Evolutionary conservation across 2,888 invertebrate genomes (phyloP).

Genomic region (Flexamia atlantica): DNA sequence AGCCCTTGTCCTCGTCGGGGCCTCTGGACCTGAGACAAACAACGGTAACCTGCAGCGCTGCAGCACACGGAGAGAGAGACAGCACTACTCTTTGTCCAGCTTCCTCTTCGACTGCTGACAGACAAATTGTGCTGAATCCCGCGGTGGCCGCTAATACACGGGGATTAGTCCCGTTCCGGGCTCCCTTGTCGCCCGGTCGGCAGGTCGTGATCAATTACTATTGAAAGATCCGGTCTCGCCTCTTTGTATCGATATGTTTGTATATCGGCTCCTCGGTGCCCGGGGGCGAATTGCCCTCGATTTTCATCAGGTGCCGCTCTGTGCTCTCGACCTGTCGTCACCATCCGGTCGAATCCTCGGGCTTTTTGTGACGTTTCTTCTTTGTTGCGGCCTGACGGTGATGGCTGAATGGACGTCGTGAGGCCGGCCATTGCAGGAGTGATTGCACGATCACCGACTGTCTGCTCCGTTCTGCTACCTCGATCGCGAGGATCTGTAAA

Average conservation of each 20-base stretch:
- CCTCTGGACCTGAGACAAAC: neutral
- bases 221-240: conserved; percentile 37
- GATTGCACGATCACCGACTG: conserved; percentile 22
- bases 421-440: conserved; percentile 11
- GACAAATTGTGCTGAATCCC: conserved; percentile 57
- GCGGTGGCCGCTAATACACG: conserved; percentile 39
- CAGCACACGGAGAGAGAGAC: neutral
- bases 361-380: conserved; percentile 30
- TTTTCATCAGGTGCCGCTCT: conserved; percentile 17
- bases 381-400: conserved; percentile 43
- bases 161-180: conserved; percentile 32
- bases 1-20: too few relatives aligned
- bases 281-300: conserved; percentile 12
- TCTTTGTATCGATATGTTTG: conserved; percentile 56
- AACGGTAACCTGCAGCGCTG: neutral
- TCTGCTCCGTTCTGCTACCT: too few relatives aligned
- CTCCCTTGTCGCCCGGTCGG: conserved; percentile 13
- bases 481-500: too few relatives aligned
- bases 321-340: conserved; percentile 15
- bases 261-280: conserved; percentile 44
- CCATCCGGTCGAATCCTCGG: conserved; percentile 37
- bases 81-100: conserved; percentile 22
- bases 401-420: conserved; percentile 50
- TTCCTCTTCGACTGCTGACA: conserved; percentile 49
- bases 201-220: conserved; percentile 59